phyloP scores from a whole-genome alignment of 2,888 invertebrate species.

The Gryllus longicercus region DNA sequence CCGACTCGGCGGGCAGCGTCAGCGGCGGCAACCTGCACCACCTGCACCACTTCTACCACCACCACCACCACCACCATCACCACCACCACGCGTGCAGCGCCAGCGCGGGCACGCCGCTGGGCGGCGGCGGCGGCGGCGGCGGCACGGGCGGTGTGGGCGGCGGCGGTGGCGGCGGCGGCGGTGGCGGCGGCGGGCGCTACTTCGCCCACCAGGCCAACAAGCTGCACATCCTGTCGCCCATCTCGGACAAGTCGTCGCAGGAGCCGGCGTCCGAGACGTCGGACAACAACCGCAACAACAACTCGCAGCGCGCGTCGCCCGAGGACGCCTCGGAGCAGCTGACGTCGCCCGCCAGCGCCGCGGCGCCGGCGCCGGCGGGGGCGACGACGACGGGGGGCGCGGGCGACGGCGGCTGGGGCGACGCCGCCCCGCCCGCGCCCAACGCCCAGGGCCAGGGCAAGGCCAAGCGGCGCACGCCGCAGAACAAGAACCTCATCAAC shows the following conservation, averaged over 20 bases:
- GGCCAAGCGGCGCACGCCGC: slow-evolving; percentile 54
- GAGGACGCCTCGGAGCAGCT: slow-evolving; percentile 51
- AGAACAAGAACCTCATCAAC: slow-evolving; percentile 73
- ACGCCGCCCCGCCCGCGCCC: slow-evolving; percentile 25
- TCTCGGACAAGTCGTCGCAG: slow-evolving; percentile 85
- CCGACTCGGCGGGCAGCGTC: slow-evolving; percentile 66
- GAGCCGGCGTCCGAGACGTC: slow-evolving; percentile 80
- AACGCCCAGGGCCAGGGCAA: slow-evolving; percentile 36
- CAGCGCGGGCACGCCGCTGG: slow-evolving; percentile 28
- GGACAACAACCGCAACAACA: slow-evolving; percentile 74
- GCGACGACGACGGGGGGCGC: slow-evolving; percentile 37
- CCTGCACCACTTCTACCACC: slow-evolving; percentile 55
- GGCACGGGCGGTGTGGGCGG: slow-evolving; percentile 25
- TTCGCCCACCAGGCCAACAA: slow-evolving; percentile 68
- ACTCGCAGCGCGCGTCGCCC: slow-evolving; percentile 73
- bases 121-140: not conserved
- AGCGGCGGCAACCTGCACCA: slow-evolving; percentile 52
- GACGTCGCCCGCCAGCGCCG: slow-evolving; percentile 41
- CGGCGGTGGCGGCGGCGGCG: not conserved
- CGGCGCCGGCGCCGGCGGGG: too few species aligned
- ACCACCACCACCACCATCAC: slow-evolving; percentile 40
- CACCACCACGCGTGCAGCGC: slow-evolving; percentile 29
- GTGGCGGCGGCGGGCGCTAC: not conserved
- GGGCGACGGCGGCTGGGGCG: slow-evolving; percentile 47
- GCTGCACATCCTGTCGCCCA: slow-evolving; percentile 81